Percentiles rank a stretch among this genome's conserved stretches.
These are phyloP conservation scores for Chymomyza procnemis DNA, from an alignment of 2,888 invertebrate species.

Conservation along the genomic window DNA sequence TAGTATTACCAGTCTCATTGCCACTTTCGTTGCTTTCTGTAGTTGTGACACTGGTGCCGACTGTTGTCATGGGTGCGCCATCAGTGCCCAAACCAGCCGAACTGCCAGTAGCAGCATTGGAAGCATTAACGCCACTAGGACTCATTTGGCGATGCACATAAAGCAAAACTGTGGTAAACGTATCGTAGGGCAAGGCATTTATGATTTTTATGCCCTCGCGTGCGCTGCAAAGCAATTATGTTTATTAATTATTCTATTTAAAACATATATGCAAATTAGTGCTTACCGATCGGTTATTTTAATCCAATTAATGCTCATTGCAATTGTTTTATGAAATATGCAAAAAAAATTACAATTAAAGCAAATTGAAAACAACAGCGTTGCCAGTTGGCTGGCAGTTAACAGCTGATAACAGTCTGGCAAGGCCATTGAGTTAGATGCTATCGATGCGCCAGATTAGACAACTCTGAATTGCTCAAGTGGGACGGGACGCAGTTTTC, in stretches of 20 bases:
- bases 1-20: constrained; percentile 28
- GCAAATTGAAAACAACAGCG: too few species aligned
- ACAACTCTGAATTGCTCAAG: background rate
- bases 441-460: background rate
- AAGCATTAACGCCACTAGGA: constrained; percentile 31
- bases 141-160: constrained; percentile 78
- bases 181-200: constrained; percentile 76
- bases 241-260: background rate
- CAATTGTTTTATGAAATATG: too few species aligned
- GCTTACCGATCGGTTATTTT: background rate
- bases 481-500: background rate
- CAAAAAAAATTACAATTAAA: too few species aligned
- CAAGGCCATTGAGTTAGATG: background rate
- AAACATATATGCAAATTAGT: background rate
- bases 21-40: constrained; percentile 41
- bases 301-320: constrained; percentile 4
- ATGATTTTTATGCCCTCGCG: constrained; percentile 78
- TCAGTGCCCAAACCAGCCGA: constrained; percentile 9
- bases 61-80: constrained; percentile 25
- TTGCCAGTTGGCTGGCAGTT: background rate
- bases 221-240: constrained; percentile 58
- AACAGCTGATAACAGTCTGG: background rate
- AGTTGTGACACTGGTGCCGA: constrained; percentile 56
- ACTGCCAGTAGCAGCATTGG: constrained; percentile 21
- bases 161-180: constrained; percentile 75